Base-by-base conservation (phyloP, 2,888 invertebrate species). In the Trachelus stipa region DNA sequence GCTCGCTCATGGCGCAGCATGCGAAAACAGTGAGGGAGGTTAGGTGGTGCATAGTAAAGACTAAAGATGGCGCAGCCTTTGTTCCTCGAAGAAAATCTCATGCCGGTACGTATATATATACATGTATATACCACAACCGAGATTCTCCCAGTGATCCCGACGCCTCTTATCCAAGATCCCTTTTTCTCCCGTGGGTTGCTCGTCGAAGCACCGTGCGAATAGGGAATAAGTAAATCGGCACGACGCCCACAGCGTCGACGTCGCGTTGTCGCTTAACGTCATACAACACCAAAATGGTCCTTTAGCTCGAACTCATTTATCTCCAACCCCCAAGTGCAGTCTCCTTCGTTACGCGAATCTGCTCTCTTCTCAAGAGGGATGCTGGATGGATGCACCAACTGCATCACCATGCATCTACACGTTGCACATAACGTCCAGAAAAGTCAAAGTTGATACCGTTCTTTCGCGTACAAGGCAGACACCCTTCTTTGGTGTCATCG, bases 21-120 rank as follows among this genome's bases (percentile, higher is more conserved):
- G 78, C 78, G 78, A 78, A 78, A 78, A 34, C 76, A 78, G 78
- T 69, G 35, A 73, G 78, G 75, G 75, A 71, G 12, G 71, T 78
- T 75, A 74, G 35, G 78, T 73, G 34, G 71, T 73, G 78, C 78
- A 78, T 78, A 78, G 73, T 33, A 78, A 78, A 56, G 71, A 71
- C 71, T 34, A 3, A 34, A 34, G 33, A 34, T 34, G 71, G 71
- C 15, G 33, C 31, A 71, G 6, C 31, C 71, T 71, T 71, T 71
- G 71, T 71, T 71, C 11, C 23, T 23, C 9, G 23, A 23, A 6
- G 56, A 2, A 15, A 56, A 56, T 2, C 23, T 56, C 56, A 2
- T 56, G 23, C 23, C 23, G 9, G 56, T 15, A 0, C 23, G 6
- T 56, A 23, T 23, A 37, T 4, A 37, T 37, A 37, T 4, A 37